These are phyloP conservation scores for Diarsia rubi DNA, from an alignment of 2,888 invertebrate species.

Conservation along the genomic window DNA sequence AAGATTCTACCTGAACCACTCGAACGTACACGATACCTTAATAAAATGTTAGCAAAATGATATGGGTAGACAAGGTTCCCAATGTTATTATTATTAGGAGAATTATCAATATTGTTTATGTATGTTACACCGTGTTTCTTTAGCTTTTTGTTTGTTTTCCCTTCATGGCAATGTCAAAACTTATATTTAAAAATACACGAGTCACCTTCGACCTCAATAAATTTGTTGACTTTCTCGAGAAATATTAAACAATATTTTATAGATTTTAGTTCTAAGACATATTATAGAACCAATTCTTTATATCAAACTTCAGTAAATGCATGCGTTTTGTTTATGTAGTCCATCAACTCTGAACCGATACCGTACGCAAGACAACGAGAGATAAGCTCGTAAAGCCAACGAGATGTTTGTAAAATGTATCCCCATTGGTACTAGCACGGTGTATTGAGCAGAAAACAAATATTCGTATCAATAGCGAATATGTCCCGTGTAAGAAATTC, in stretches of 20 bases:
- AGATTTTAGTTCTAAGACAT: not conserved
- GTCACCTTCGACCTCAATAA: not conserved
- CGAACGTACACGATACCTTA: conserved; percentile 54
- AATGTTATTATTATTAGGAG: conserved; percentile 52
- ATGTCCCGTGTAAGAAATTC: conserved; percentile 82
- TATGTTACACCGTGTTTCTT: conserved; percentile 25
- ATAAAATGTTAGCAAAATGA: conserved; percentile 63
- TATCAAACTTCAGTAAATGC: conserved; percentile 26
- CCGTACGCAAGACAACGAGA: conserved; percentile 38
- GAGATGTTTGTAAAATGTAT: conserved; percentile 75
- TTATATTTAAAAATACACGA: not conserved
- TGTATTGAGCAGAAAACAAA: conserved; percentile 79
- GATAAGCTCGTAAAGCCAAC: conserved; percentile 67
- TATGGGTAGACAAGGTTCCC: conserved; percentile 55
- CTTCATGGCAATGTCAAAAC: not conserved
- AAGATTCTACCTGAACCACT: conserved; percentile 74
- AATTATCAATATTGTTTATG: conserved; percentile 38
- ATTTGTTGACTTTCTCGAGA: not conserved
- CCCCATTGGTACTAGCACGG: conserved; percentile 74
- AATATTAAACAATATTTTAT: not conserved
- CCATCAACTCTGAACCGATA: conserved; percentile 20
- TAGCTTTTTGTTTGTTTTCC: conserved; percentile 23
- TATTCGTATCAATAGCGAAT: conserved; percentile 81
- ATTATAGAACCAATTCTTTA: not conserved
- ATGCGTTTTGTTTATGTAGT: conserved; percentile 29